Base-by-base conservation (phyloP, 1,140 invertebrate species). In the Atopsyche davidsoni region DNA sequence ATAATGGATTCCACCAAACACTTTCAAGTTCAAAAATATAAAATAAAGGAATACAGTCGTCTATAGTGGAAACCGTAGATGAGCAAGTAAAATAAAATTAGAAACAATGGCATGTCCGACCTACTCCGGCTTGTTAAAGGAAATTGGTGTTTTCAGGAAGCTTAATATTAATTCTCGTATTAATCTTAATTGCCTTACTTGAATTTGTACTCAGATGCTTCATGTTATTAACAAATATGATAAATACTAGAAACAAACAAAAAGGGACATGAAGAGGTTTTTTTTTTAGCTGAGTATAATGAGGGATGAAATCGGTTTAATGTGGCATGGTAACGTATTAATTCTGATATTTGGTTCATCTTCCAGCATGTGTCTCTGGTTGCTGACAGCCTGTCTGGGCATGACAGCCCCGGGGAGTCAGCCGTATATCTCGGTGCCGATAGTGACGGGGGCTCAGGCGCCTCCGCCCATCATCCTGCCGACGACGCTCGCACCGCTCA, bases 341-440 rank as follows among this genome's bases (percentile, higher is more conserved):
- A n/a, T n/a, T n/a, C n/a, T n/a, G n/a, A n/a, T n/a, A n/a, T n/a
- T n/a, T n/a, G n/a, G n/a, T n/a, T 2, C 42, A 2, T 49, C 11
- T 56, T 56, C 7, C 35, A 57, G 51, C 19, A 73, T 74, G 72
- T 74, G 72, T 64, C 53, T 72, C 48, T 74, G 72, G 72, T 54
- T 74, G 36, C 53, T 74, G 25, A 72, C 70, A 17, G 69, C 70
- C 16, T 72, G 69, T 51, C 61, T 72, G 44, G 67, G 72, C 44
- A 54, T 71, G 18, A 38, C 65, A 0, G 38, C 61, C 35, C 9
- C 65, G 2, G 42, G 60, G 24, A 7, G n/a, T 2, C 60, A 64
- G 11, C 55, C 36, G 36, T 23, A n/a, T 40, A 18, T 32, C 17
- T 19, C 32, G 21, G 60, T 57, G n/a, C 53, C 69, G 2, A 62